Conservation (phyloP, 1,140 invertebrate genomes). For the Phocides pigmalion region DNA sequence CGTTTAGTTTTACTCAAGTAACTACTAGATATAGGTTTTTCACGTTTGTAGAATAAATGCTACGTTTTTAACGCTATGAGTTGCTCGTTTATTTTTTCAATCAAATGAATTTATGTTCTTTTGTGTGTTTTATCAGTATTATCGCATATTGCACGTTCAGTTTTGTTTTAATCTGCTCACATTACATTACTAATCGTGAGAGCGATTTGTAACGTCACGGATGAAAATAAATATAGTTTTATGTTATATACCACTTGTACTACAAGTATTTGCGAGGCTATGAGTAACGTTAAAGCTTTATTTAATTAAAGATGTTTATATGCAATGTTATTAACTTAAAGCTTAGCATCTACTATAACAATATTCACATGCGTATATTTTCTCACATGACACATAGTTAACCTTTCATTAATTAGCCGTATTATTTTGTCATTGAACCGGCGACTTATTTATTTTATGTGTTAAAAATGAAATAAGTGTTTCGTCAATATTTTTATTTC, state of each 20-base stretch:
- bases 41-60: conserved; percentile 28
- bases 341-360: not conserved
- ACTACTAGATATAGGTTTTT: conserved; percentile 33
- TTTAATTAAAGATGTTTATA: conserved; percentile 28
- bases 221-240: no score
- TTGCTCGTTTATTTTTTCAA: conserved; percentile 6
- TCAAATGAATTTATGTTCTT: conserved; percentile 10
- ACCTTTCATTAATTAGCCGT: no score
- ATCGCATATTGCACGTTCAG: conserved; percentile 3
- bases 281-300: conserved; percentile 47
- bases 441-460: no score
- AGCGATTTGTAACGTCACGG: no score
- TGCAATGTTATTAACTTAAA: conserved; percentile 7
- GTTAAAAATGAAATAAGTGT: no score
- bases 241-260: not conserved
- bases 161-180: no score
- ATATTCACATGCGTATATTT: no score
- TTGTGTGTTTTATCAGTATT: conserved; percentile 30
- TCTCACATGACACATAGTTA: no score
- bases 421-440: no score
- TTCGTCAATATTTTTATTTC: no score
- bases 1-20: conserved; percentile 28
- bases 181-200: no score
- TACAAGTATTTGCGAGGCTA: conserved; percentile 45
- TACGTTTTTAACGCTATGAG: conserved; percentile 30